Evolutionary conservation across 2,888 invertebrate species (phyloP).

Genomic region (Petrolisthes manimaculis): DNA sequence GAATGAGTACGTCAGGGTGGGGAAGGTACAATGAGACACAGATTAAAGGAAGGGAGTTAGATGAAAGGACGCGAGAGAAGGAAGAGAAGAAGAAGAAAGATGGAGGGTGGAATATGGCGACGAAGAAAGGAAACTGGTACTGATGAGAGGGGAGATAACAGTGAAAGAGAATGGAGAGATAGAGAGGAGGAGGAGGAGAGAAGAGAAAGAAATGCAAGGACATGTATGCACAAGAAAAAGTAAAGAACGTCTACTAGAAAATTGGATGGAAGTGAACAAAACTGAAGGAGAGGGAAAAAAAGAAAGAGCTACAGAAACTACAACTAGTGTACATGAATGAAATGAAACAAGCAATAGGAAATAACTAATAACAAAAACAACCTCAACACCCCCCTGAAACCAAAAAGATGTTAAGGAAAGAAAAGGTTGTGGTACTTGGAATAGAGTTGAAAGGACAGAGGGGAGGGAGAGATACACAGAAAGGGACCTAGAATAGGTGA

Average conservation of each 20-base stretch:
- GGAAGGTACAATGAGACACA: no score
- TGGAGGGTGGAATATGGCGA: no score
- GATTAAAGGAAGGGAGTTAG: not conserved
- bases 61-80: not conserved
- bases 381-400: not conserved
- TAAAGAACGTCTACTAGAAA: not conserved
- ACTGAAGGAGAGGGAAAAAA: not conserved
- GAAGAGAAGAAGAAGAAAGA: not conserved
- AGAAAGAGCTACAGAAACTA: not conserved
- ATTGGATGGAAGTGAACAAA: not conserved
- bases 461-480: not conserved
- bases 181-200: constrained; percentile 1
- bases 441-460: not conserved
- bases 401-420: not conserved
- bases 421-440: not conserved
- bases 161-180: not conserved
- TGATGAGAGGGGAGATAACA: not conserved
- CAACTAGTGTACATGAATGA: not conserved
- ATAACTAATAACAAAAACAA: not conserved
- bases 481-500: not conserved
- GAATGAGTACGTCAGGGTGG: no score
- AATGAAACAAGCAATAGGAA: not conserved
- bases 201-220: not conserved
- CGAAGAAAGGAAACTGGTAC: not conserved
- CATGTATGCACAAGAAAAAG: not conserved